These are phyloP conservation scores for Cosmia trapezina DNA, from an alignment of 2,888 invertebrate genomes.

Conservation along the genomic window DNA sequence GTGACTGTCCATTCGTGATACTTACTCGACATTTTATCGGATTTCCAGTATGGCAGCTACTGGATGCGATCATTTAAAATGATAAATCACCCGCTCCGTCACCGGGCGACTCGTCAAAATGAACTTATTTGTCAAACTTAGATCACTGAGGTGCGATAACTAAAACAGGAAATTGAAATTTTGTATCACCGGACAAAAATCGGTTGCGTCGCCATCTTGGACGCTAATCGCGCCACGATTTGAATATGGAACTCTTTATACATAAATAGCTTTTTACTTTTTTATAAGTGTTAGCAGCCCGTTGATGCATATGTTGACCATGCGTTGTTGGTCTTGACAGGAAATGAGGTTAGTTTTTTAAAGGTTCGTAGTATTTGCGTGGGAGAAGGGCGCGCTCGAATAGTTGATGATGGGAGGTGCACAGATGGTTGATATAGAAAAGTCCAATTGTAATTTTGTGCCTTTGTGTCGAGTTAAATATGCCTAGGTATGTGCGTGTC, in stretches of 20 bases:
- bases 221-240: constrained; percentile 86
- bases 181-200: constrained; percentile 89
- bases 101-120: constrained; percentile 87
- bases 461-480: constrained; percentile 15
- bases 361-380: constrained; percentile 58
- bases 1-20: constrained; percentile 56
- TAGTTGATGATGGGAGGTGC: constrained; percentile 36
- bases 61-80: constrained; percentile 80
- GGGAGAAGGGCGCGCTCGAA: constrained; percentile 43
- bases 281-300: constrained; percentile 70
- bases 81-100: constrained; percentile 83
- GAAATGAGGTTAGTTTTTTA: constrained; percentile 73
- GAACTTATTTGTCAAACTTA: constrained; percentile 89
- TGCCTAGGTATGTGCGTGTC: not conserved
- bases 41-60: constrained; percentile 76
- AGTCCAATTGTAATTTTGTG: constrained; percentile 21
- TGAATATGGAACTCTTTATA: constrained; percentile 87
- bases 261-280: constrained; percentile 76
- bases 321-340: constrained; percentile 76
- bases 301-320: constrained; percentile 81
- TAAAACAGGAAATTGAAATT: constrained; percentile 89
- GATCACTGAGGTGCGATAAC: constrained; percentile 85
- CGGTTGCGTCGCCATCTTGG: constrained; percentile 83
- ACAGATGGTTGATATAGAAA: constrained; percentile 47
- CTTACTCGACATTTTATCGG: constrained; percentile 69